Base-by-base conservation (phyloP, 2,797 vertebrate genomes). In the Neosilurus mollespiculum region DNA sequence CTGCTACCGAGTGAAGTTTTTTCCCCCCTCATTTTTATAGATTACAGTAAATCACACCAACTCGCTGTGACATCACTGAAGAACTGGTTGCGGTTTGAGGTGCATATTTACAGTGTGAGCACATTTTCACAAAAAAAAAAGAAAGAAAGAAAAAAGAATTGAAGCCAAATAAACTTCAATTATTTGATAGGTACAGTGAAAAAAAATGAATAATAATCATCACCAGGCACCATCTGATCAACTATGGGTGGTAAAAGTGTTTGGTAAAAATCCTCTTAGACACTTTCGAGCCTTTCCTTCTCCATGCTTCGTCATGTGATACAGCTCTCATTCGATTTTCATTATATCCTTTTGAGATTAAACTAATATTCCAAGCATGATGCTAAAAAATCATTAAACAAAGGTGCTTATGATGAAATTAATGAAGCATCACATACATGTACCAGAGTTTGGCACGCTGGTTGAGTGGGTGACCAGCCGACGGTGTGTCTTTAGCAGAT, bases 391-490 rank as follows among this genome's bases (percentile, higher is more conserved):
- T 59, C 58, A 3, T 59, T 20, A 53, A 43, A 43, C 8, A 43
- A 43, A 53, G 22, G 43, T 49, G 12, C 12, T 26, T 16, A 73
- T 73, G 69, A 78, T 5, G n/a, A 51, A 26, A 49, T 51, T 26
- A 78, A 62, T 18, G 49, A 54, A 75, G n/a, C n/a, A 15, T 84
- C 22, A 95, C 95, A 89, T 94, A 96, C 95, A 92, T 96, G 93
- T 96, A 96, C 95, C 96, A 96, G 89, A 96, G 95, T 90, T 95
- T 95, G 90, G 95, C 94, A 84, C 93, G 94, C 82, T 93, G 95
- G 91, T 91, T 94, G 87, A 94, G 88, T 91, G 94, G 94, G 94
- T 95, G 95, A 90, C 94, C 96, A 87, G 94, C 94, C 85, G 93
- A 85, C 87, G 93, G 92, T 84, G 91, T 92, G 85, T 96, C 95